Base-by-base conservation (phyloP, 2,113 vertebrate species). In the Myiagra hebetior region DNA sequence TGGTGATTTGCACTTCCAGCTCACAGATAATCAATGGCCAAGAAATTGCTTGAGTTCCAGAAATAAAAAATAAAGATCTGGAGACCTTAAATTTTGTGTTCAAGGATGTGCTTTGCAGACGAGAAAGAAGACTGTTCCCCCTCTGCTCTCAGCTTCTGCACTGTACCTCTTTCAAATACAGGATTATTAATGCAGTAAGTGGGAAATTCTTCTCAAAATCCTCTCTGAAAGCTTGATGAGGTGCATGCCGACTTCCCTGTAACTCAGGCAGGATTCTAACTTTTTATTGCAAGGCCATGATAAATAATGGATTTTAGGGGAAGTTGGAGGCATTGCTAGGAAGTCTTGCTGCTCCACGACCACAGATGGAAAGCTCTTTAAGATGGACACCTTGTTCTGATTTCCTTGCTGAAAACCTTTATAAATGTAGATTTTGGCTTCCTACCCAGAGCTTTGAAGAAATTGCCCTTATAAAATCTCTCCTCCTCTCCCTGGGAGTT, bases 401-500 rank as follows among this genome's bases (percentile, higher is more conserved):
- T 94, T 97, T 96, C 73, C 86, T 82, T 92, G 76, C 84, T 96
- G 94, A 94, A 97, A 95, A 96, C 68, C 82, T 96, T 70, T 2
- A 3, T 56, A 95, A 92, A 93, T 97, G 89, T 91, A 49, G 85
- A 91, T 91, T 95, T 97, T 97, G 95, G 89, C 96, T 97, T 69
- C 68, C 78, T 78, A 97, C 60, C 55, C 85, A 77, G 65, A 81
- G 10, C 62, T 84, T 94, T 95, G 87, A 92, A 97, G 90, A 94
- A 93, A 95, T 39, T 85, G 46, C 87, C 91, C 89, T 89, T 97
- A 70, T 59, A 97, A 97, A 97, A 96, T 52, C 35, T 63, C 9
- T 78, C 10, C 19, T 86, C 3, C 24, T 16, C 5, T 77, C 47
- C 19, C 23, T 47, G 95, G 73, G 78, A 93, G 6, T 5, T 33